phyloP scores from a whole-genome alignment of 2,888 invertebrate genomes.

The Drosophila nigricruria region DNA sequence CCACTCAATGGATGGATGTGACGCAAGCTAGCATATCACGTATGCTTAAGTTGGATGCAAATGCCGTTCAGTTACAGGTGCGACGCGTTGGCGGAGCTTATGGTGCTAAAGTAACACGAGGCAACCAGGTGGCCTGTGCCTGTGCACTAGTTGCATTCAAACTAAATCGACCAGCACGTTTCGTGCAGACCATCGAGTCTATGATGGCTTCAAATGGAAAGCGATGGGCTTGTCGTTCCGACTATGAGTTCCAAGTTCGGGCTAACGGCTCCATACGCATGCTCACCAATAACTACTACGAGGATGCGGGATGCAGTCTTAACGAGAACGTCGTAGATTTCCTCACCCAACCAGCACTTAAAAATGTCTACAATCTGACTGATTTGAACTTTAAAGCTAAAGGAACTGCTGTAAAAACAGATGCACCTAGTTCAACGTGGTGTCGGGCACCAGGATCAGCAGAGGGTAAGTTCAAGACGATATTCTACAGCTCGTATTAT shows the following conservation, averaged over 20 bases:
- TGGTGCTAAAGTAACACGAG: constrained; percentile 91
- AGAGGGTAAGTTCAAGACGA: constrained; percentile 86
- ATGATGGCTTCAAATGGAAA: constrained; percentile 91
- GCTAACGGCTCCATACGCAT: constrained; percentile 89
- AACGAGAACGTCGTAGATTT: constrained; percentile 86
- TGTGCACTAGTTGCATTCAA: constrained; percentile 89
- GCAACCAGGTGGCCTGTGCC: constrained; percentile 87
- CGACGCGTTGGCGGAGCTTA: constrained; percentile 92
- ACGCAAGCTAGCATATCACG: constrained; percentile 87
- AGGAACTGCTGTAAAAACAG: constrained; percentile 89
- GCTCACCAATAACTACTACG: constrained; percentile 87
- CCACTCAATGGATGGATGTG: constrained; percentile 89
- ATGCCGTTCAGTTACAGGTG: constrained; percentile 90
- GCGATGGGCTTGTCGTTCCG: constrained; percentile 87
- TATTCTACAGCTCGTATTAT: background rate
- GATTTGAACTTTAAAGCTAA: constrained; percentile 88
- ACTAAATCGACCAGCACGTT: constrained; percentile 88
- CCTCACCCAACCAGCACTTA: constrained; percentile 76
- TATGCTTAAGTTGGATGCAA: constrained; percentile 86
- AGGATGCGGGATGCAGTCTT: constrained; percentile 86
- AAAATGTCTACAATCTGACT: constrained; percentile 88
- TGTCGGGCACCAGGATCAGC: constrained; percentile 88
- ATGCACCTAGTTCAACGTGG: constrained; percentile 89
- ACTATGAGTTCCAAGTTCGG: constrained; percentile 89
- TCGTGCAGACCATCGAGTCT: constrained; percentile 89